A percentile compares a stretch with the other conserved stretches of the same genome.
phyloP scores from a whole-genome alignment of 2,888 invertebrate species.

The Petrolisthes manimaculis region DNA sequence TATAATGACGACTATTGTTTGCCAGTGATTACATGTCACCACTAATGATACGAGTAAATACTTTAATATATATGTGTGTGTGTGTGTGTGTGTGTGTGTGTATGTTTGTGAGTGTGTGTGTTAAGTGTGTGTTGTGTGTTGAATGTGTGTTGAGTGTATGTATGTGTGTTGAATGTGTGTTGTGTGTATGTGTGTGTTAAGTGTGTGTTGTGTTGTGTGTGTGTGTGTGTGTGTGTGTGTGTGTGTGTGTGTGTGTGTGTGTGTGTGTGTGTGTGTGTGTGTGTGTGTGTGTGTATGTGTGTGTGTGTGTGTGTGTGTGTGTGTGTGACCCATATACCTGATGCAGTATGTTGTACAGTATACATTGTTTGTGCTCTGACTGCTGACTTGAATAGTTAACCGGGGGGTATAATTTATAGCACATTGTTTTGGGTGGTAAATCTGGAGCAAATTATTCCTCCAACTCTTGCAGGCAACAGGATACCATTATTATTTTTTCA shows the following conservation, averaged over 20 bases:
- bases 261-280: slow-evolving; percentile 11
- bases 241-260: neutral
- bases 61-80: neutral
- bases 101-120: slow-evolving; percentile 2
- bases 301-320: slow-evolving; percentile 21
- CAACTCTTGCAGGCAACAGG: too few species aligned
- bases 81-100: slow-evolving; percentile 22
- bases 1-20: too few species aligned
- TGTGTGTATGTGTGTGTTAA: neutral
- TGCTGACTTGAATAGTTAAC: too few species aligned
- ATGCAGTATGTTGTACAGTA: too few species aligned
- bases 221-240: neutral
- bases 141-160: neutral
- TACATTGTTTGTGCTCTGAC: too few species aligned
- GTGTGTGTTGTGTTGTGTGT: neutral
- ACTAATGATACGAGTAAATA: neutral
- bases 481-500: too few species aligned
- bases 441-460: too few species aligned
- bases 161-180: neutral
- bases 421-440: too few species aligned
- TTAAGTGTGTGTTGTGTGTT: neutral
- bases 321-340: neutral
- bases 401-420: too few species aligned
- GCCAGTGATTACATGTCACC: too few species aligned
- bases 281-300: slow-evolving; percentile 1